Conservation (phyloP, 2,888 invertebrate genomes). For the Odontomyia ornata region DNA sequence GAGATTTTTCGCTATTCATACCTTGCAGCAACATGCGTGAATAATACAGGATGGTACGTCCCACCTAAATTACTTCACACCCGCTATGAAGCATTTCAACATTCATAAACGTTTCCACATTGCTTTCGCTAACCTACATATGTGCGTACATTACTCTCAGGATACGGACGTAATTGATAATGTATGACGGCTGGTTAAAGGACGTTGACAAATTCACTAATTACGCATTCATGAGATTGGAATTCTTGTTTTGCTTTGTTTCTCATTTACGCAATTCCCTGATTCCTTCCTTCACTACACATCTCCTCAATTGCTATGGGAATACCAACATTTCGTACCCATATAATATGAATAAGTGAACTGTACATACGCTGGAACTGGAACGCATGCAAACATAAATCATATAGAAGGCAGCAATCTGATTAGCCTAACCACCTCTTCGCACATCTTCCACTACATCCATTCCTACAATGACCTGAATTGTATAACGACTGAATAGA, state of each 20-base stretch:
- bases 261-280: background rate
- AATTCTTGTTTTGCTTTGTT: slow-evolving; percentile 15
- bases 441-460: background rate
- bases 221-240: slow-evolving; percentile 36
- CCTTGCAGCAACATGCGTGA: background rate
- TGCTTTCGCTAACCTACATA: background rate
- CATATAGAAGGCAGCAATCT: slow-evolving; percentile 7
- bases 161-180: slow-evolving; percentile 26
- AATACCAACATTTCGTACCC: background rate
- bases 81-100: background rate
- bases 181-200: slow-evolving; percentile 23
- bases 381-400: slow-evolving; percentile 1
- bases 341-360: background rate
- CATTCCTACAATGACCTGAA: too few species aligned
- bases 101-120: background rate
- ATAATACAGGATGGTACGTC: background rate
- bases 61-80: slow-evolving; percentile 3
- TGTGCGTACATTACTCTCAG: background rate
- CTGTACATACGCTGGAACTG: too few species aligned
- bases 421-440: background rate
- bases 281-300: too few species aligned
- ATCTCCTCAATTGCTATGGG: too few species aligned
- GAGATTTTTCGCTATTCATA: too few species aligned
- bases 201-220: slow-evolving; percentile 38
- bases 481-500: too few species aligned